phyloP scores from a whole-genome alignment of 1,140 invertebrate species.

The Heliconius melpomene region DNA sequence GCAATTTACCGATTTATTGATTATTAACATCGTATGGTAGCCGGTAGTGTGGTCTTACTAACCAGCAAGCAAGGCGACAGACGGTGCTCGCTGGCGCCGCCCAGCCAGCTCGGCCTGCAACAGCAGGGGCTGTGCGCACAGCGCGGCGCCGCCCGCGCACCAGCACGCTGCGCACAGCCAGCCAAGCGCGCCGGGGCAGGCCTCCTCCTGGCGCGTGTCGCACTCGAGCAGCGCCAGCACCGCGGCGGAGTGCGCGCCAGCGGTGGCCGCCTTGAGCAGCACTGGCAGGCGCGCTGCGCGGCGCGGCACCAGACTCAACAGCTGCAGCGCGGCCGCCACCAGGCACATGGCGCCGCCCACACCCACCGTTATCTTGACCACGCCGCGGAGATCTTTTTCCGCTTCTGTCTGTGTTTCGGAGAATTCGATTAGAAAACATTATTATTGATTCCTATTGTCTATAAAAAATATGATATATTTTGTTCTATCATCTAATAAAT shows the following conservation, averaged over 20 bases:
- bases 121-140: slow-evolving; percentile 74
- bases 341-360: slow-evolving; percentile 68
- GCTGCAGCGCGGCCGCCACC: slow-evolving; percentile 60
- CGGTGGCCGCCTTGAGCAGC: slow-evolving; percentile 61
- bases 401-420: slow-evolving; percentile 57
- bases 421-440: no score
- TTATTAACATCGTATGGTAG: no score
- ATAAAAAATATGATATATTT: no score
- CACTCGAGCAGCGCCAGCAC: slow-evolving; percentile 65
- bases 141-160: slow-evolving; percentile 72
- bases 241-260: slow-evolving; percentile 64
- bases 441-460: no score
- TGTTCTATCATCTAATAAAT: no score
- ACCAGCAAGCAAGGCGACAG: slow-evolving; percentile 62
- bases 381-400: slow-evolving; percentile 64
- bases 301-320: slow-evolving; percentile 53
- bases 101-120: slow-evolving; percentile 76
- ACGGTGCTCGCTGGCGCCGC: slow-evolving; percentile 58
- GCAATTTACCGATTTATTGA: no score
- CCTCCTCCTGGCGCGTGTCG: slow-evolving; percentile 65
- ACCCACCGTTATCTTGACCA: slow-evolving; percentile 67
- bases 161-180: slow-evolving; percentile 72
- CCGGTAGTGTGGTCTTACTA: no score
- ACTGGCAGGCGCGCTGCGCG: slow-evolving; percentile 53
- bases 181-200: slow-evolving; percentile 57